Percentiles rank a stretch among this genome's conserved stretches.
Evolutionary conservation across 2,888 invertebrate genomes (phyloP).

Genomic region (Nomada flava): DNA sequence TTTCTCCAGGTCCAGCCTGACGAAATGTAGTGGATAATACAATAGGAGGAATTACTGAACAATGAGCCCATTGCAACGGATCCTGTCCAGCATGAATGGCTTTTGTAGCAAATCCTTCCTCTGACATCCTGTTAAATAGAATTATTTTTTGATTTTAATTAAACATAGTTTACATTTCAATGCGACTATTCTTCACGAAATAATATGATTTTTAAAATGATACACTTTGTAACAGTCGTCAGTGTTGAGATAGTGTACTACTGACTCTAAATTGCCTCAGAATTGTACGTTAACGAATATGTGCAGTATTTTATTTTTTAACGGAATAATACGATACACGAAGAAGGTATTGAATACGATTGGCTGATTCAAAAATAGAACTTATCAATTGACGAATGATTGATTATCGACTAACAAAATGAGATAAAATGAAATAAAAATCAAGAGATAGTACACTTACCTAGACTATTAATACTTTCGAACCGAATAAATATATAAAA

Average conservation of each 20-base stretch:
- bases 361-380: not conserved
- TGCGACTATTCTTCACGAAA: not conserved
- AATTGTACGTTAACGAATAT: not conserved
- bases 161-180: not conserved
- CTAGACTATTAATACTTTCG: not conserved
- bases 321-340: not conserved
- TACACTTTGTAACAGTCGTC: not conserved
- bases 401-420: too few species aligned
- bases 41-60: conserved; percentile 95
- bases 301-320: too few species aligned
- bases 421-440: too few species aligned
- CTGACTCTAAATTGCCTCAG: conserved; percentile 4
- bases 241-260: not conserved
- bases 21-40: conserved; percentile 96
- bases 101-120: conserved; percentile 92
- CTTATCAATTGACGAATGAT: not conserved
- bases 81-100: conserved; percentile 97
- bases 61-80: conserved; percentile 94
- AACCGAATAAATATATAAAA: not conserved
- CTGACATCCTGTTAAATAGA: conserved; percentile 15
- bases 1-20: conserved; percentile 93
- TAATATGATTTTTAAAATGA: not conserved
- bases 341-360: too few species aligned
- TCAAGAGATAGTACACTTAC: conserved; percentile 6
- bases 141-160: not conserved